Percentiles rank a stretch among this genome's conserved stretches.
Evolutionary conservation across 1,140 invertebrate species (phyloP).

Genomic region (Thaumetopoea pityocampa): DNA sequence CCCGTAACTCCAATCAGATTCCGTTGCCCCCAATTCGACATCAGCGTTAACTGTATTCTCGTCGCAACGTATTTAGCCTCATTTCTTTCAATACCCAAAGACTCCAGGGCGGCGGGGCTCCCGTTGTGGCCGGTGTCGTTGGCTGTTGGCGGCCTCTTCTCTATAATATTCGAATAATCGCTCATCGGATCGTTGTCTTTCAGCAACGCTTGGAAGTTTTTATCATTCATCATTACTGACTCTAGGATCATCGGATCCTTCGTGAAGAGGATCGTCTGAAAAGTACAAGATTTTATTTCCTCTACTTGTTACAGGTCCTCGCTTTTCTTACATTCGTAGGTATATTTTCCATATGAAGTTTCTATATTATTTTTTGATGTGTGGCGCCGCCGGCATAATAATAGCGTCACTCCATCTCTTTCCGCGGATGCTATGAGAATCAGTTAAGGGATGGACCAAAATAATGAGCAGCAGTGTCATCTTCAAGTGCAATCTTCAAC

Average conservation of each 20-base stretch:
- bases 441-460: no score
- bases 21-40: constrained; percentile 78
- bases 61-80: constrained; percentile 59
- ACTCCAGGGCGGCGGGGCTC: constrained; percentile 26
- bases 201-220: constrained; percentile 77
- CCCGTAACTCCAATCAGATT: constrained; percentile 78
- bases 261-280: constrained; percentile 90
- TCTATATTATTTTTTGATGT: no score
- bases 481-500: neutral
- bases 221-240: constrained; percentile 83
- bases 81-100: constrained; percentile 33
- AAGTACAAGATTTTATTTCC: constrained; percentile 2
- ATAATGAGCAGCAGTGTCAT: neutral
- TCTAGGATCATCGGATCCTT: constrained; percentile 85
- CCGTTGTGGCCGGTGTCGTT: constrained; percentile 46
- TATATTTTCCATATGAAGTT: no score
- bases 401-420: no score
- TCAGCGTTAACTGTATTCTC: constrained; percentile 73
- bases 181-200: constrained; percentile 52
- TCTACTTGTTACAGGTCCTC: no score
- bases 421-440: neutral
- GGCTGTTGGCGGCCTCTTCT: constrained; percentile 78
- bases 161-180: constrained; percentile 33
- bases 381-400: no score
- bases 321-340: no score